Evolutionary conservation across 2,113 vertebrate genomes (phyloP), one percentile per base, ranked within the genome.

Genomic region (Channa argus): DNA sequence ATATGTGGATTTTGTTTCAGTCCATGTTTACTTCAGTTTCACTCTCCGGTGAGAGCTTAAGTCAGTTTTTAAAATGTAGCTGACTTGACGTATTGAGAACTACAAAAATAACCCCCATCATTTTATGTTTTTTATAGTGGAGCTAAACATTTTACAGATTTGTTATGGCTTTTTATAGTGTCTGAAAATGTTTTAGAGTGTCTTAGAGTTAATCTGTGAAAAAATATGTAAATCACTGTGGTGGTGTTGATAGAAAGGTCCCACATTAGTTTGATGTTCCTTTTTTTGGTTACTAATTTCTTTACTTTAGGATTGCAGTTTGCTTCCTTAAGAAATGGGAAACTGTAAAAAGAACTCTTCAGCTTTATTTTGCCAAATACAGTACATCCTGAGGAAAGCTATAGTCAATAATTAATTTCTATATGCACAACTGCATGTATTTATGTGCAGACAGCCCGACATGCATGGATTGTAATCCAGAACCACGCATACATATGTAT

Each of bases 21-120:
- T 86, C 63, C 67, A 45, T 47, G 44, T 70, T 73, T 66, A 72
- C 75, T 41, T 83, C 63, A 83, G 71, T 24, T 24, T 24, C 1
- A 24, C 78, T 80, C 74, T 80, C 70, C 79, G 46, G 79, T 39
- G 58, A 51, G 77, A 71, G 67, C 82, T 83, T 85, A 14, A 69
- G 74, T 82, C 58, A 33, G 45, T 46, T 58, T 74, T 68, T 74
- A 84, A 86, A 85, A 82, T 82, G 74, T 59, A 51, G 74, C 68
- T 39, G 77, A 79, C 44, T 85, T 86, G 84, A 83, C 70, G 49
- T 74, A 85, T 83, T 90, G 79, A 74, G 79, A 86, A 80, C 85
- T 53, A 24, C 24, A 24, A 24, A 24, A 24, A 24, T n/a, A 24
- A 24, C 1, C 24, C 24, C 24, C 24, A 24, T 24, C 24, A 24